Percentiles rank a stretch among this genome's conserved stretches.
Conservation (phyloP, 2,797 vertebrate genomes). For the Parotocinclus haroldoi region DNA sequence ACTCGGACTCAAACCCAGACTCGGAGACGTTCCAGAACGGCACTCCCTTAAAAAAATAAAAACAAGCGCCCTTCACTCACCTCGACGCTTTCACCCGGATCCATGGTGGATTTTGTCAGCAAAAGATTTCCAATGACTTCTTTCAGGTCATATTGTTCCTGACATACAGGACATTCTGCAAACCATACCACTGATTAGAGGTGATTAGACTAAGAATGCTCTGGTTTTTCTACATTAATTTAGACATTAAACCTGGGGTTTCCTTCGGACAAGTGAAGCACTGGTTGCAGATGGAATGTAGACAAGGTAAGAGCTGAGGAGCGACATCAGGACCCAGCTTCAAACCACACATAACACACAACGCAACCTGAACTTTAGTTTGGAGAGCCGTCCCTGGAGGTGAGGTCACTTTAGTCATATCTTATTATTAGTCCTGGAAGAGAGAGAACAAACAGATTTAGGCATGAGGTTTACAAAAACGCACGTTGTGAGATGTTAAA, state of each 20-base stretch:
- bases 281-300: conserved; percentile 32
- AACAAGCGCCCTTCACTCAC: background rate
- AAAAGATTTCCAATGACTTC: conserved; percentile 19
- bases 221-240: too few relatives aligned
- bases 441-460: too few relatives aligned
- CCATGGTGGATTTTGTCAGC: background rate
- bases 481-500: too few relatives aligned
- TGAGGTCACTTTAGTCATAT: background rate
- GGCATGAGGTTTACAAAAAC: too few relatives aligned
- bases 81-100: background rate
- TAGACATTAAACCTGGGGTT: conserved; percentile 6
- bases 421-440: too few relatives aligned
- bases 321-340: background rate
- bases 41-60: too few relatives aligned
- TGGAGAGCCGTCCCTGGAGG: background rate
- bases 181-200: background rate
- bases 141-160: background rate
- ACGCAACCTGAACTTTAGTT: background rate
- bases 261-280: conserved; percentile 8
- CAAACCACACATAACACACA: conserved; percentile 21
- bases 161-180: conserved; percentile 32
- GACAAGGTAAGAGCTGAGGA: conserved; percentile 40
- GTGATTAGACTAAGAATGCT: too few relatives aligned
- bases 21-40: too few relatives aligned
- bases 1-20: too few relatives aligned